Base-by-base conservation (phyloP, 2,113 vertebrate genomes). In the Bubo blakistoni region DNA sequence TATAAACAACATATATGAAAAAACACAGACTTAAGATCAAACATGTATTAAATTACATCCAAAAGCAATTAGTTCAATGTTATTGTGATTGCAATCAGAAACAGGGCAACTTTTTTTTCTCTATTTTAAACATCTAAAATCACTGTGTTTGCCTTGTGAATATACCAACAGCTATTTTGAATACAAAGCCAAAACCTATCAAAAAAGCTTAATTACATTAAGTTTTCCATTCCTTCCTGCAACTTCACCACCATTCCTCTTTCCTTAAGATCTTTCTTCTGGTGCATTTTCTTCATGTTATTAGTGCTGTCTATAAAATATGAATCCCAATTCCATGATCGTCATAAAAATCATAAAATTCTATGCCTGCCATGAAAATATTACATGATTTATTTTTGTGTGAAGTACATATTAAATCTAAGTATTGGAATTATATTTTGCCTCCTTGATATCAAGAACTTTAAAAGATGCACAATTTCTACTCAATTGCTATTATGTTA, bases 321-420 rank as follows among this genome's bases (percentile, higher is more conserved):
- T 95, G 98, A 98, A 98, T 98, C 97, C 95, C 93, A 98, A 97
- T 97, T 98, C 98, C 97, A 97, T 97, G 97, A 97, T 97, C 32
- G 6, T 97, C 97, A 98, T 98, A 98, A 98, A 98, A 98, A 97
- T 97, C 96, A 97, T 98, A 98, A 98, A 98, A 97, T 97, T 98
- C 98, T 97, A 98, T 96, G 97, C 96, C 97, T 96, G 94, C 97
- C 98, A 97, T 98, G 97, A 98, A 98, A 98, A 98, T 97, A 96
- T 91, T 96, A 95, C 93, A 92, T 98, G 97, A 98, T 98, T 98
- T 98, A 98, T 97, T 97, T 98, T 95, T 94, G 96, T 97, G 96
- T 95, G 97, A 98, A 98, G 96, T 97, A 91, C 88, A 83, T 78
- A 96, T 97, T 97, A 97, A 96, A 98, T 96, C 95, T 88, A 88